A percentile compares a stretch with the other conserved stretches of the same genome.
Evolutionary conservation across 2,888 invertebrate genomes (phyloP).

Genomic region (Fragum sueziense): DNA sequence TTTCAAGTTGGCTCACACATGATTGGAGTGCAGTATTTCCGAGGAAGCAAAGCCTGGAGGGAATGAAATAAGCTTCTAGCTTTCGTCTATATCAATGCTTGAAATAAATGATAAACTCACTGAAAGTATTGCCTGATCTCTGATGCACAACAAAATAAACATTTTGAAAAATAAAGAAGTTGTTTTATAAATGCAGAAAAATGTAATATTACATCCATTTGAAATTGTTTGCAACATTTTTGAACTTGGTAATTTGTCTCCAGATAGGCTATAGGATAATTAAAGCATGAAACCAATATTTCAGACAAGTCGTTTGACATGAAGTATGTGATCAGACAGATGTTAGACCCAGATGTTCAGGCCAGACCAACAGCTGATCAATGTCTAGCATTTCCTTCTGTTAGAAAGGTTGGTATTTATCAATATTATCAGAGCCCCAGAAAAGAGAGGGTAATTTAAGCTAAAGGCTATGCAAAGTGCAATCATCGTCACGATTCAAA

Average conservation of each 20-base stretch:
- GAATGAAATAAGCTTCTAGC: too few relatives aligned
- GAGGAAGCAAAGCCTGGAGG: too few relatives aligned
- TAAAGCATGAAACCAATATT: slow-evolving; percentile 18
- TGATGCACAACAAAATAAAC: too few relatives aligned
- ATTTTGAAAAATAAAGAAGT: not conserved
- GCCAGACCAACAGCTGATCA: slow-evolving; percentile 85
- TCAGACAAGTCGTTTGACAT: slow-evolving; percentile 84
- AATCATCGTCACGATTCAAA: too few relatives aligned
- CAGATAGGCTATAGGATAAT: not conserved
- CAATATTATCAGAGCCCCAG: not conserved
- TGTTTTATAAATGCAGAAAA: not conserved
- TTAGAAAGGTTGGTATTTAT: slow-evolving; percentile 74
- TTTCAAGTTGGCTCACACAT: too few relatives aligned
- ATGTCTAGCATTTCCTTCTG: slow-evolving; percentile 83
- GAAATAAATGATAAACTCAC: too few relatives aligned
- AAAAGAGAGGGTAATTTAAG: not conserved
- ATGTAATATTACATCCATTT: too few relatives aligned
- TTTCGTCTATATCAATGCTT: too few relatives aligned
- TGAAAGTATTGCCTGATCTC: too few relatives aligned
- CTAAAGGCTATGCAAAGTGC: not conserved
- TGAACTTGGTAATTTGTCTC: too few relatives aligned
- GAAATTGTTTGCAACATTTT: too few relatives aligned
- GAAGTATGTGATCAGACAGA: slow-evolving; percentile 84
- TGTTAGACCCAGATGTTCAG: slow-evolving; percentile 85
- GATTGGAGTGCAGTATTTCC: too few relatives aligned